Percentiles rank a stretch among this genome's conserved stretches.
phyloP scores from a whole-genome alignment of 1,140 invertebrate species.

The Acyrthosiphon pisum region DNA sequence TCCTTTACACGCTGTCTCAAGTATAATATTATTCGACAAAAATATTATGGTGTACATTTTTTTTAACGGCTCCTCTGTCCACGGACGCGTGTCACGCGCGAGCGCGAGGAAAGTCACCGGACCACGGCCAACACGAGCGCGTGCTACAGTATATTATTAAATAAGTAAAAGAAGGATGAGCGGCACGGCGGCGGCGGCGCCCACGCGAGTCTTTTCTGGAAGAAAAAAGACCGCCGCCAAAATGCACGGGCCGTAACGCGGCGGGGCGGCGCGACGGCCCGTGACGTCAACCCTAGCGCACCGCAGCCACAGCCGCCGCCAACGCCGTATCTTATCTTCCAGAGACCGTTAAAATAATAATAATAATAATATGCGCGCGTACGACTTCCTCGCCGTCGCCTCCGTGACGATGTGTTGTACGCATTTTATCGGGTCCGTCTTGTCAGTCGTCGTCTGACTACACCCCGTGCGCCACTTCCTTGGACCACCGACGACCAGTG shows the following conservation, averaged over 20 bases:
- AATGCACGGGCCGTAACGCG: conserved; percentile 29
- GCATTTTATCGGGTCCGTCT: neutral
- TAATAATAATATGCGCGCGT: neutral
- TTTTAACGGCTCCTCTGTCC: conserved; percentile 47
- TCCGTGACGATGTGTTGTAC: neutral
- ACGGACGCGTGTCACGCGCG: conserved; percentile 47
- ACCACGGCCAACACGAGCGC: neutral
- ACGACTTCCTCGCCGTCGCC: neutral
- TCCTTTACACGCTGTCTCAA: neutral
- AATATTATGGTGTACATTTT: neutral
- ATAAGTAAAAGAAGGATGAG: neutral
- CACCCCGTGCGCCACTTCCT: neutral
- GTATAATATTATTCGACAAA: neutral
- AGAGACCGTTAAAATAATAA: conserved; percentile 56
- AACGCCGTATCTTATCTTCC: conserved; percentile 49
- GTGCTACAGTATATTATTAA: neutral
- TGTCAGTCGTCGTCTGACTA: conserved; percentile 37
- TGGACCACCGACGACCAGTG: neutral
- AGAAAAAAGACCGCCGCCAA: conserved; percentile 14
- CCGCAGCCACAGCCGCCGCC: neutral
- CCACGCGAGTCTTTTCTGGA: conserved; percentile 33
- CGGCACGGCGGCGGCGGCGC: neutral
- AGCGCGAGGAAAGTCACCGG: conserved; percentile 38
- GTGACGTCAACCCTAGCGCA: conserved; percentile 49
- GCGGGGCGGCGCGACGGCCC: conserved; percentile 18